Percentiles rank a stretch among this genome's conserved stretches.
phyloP scores from a whole-genome alignment of 1,140 invertebrate genomes.

The Lasaia peninsularis region DNA sequence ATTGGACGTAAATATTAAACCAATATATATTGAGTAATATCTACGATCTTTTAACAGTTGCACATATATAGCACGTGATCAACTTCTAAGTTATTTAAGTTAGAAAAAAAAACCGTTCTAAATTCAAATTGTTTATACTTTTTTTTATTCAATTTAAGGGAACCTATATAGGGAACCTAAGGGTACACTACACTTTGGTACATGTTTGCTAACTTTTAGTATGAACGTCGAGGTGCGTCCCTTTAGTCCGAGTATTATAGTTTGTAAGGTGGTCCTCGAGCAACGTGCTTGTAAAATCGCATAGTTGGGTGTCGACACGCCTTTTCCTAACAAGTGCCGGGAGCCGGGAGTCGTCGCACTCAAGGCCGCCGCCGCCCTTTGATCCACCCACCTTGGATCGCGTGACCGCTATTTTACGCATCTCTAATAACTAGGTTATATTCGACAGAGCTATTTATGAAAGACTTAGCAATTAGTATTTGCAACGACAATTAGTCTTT shows the following conservation, averaged over 20 bases:
- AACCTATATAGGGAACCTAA: too few relatives aligned
- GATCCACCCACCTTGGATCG: slow-evolving; percentile 75
- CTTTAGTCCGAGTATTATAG: slow-evolving; percentile 5
- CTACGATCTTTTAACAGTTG: too few relatives aligned
- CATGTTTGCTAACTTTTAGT: neutral
- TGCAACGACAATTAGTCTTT: neutral
- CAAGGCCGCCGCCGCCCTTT: slow-evolving; percentile 74
- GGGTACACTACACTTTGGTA: neutral
- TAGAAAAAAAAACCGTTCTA: too few relatives aligned
- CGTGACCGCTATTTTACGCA: slow-evolving; percentile 67
- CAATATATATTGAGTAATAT: too few relatives aligned
- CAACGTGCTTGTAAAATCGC: slow-evolving; percentile 40
- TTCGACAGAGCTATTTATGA: slow-evolving; percentile 14
- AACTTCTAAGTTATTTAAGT: too few relatives aligned
- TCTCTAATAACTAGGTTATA: slow-evolving; percentile 47
- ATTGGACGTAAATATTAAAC: too few relatives aligned
- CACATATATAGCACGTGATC: too few relatives aligned
- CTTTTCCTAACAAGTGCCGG: slow-evolving; percentile 76
- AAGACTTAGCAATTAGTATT: neutral
- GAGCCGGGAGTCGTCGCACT: slow-evolving; percentile 72
- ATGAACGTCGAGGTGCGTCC: neutral
- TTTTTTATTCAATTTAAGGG: neutral
- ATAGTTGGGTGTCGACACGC: slow-evolving; percentile 69
- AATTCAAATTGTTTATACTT: too few relatives aligned
- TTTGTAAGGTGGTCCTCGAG: slow-evolving; percentile 6